Percentiles rank a stretch among this genome's conserved stretches.
These are phyloP conservation scores for Epicauta chinensis DNA, from an alignment of 1,140 invertebrate genomes.

Conservation along the genomic window DNA sequence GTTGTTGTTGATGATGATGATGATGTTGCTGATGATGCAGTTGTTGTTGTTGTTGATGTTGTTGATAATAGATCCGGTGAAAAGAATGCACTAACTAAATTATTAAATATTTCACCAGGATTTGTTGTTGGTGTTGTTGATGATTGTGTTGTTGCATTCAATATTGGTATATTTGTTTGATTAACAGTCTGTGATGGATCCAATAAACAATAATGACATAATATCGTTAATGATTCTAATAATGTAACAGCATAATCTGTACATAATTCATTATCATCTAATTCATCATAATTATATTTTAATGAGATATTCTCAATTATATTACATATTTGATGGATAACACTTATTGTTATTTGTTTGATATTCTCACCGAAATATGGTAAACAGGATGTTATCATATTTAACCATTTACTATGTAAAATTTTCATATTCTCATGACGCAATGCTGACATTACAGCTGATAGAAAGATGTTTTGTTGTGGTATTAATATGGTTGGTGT, in stretches of 20 bases:
- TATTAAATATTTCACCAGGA: slow-evolving; percentile 70
- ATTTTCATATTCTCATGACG: slow-evolving; percentile 57
- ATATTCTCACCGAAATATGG: slow-evolving; percentile 68
- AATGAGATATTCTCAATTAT: slow-evolving; percentile 64
- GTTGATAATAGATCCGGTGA: slow-evolving; percentile 24
- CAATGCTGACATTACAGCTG: slow-evolving; percentile 73
- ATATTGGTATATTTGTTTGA: slow-evolving; percentile 48
- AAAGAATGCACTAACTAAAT: slow-evolving; percentile 73
- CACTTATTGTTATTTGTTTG: slow-evolving; percentile 67
- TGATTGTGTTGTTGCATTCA: slow-evolving; percentile 22
- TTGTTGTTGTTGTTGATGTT: no score
- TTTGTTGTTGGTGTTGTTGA: slow-evolving; percentile 44
- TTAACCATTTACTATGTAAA: slow-evolving; percentile 74
- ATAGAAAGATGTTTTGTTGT: slow-evolving; percentile 81
- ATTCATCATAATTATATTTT: slow-evolving; percentile 33
- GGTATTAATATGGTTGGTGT: slow-evolving; percentile 61
- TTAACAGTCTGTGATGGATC: slow-evolving; percentile 62
- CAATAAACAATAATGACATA: slow-evolving; percentile 80
- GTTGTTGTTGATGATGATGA: no score
- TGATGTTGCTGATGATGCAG: no score
- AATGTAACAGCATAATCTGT: slow-evolving; percentile 77
- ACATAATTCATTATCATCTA: slow-evolving; percentile 32
- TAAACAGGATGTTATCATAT: slow-evolving; percentile 69
- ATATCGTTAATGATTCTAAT: slow-evolving; percentile 74
- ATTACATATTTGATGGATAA: slow-evolving; percentile 76